Evolutionary conservation across 1,140 invertebrate species (phyloP).

Genomic region (Agrilus planipennis): DNA sequence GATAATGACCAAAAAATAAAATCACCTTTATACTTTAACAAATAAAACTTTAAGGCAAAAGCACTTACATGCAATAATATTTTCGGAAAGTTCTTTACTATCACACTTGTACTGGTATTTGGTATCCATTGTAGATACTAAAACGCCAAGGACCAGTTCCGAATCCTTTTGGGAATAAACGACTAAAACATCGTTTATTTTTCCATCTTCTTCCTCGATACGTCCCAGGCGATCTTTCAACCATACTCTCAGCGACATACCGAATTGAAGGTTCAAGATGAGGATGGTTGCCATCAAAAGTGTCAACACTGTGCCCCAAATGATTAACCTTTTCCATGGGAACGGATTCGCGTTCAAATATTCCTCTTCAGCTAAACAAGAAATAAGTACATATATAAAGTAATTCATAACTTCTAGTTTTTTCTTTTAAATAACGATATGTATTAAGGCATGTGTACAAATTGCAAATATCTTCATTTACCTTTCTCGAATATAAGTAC

Average conservation of each 20-base stretch:
- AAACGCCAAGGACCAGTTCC: constrained; percentile 22
- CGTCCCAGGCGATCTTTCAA: constrained; percentile 27
- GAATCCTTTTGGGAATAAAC: constrained; percentile 26
- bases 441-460: too few relatives aligned
- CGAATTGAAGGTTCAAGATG: constrained; percentile 24
- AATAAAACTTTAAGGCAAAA: neutral
- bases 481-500: too few relatives aligned
- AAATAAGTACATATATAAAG: neutral
- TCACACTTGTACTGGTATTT: constrained; percentile 25
- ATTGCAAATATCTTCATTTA: too few relatives aligned
- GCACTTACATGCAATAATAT: constrained; percentile 25
- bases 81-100: constrained; percentile 18
- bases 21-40: neutral
- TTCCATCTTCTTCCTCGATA: constrained; percentile 28
- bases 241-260: constrained; percentile 20
- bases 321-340: constrained; percentile 22
- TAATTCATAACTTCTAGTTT: too few relatives aligned
- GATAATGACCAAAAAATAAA: neutral
- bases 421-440: too few relatives aligned
- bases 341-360: constrained; percentile 28
- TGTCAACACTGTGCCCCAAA: constrained; percentile 14
- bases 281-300: constrained; percentile 15
- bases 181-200: constrained; percentile 28
- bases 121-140: constrained; percentile 28
- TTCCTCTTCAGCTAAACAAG: constrained; percentile 8